A percentile compares a stretch with the other conserved stretches of the same genome.
phyloP scores from a whole-genome alignment of 2,888 invertebrate genomes.

The Clunio marinus region DNA sequence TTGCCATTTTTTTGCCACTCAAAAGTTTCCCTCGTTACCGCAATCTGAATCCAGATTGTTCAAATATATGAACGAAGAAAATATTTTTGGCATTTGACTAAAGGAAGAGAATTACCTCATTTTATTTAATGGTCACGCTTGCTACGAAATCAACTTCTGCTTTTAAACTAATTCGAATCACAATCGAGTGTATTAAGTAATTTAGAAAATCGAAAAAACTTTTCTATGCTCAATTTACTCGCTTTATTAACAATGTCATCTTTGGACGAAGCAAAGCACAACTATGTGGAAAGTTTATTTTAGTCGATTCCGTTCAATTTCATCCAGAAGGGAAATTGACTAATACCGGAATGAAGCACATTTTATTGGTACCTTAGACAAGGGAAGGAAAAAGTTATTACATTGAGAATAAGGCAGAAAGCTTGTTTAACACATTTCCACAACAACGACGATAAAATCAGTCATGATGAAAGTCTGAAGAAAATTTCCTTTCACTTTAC shows the following conservation, averaged over 20 bases:
- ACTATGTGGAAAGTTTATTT: background rate
- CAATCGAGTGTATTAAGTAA: background rate
- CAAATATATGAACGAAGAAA: background rate
- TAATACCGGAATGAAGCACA: background rate
- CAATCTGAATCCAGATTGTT: background rate
- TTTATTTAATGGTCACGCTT: background rate
- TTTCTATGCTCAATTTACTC: background rate
- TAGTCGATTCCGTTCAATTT: background rate
- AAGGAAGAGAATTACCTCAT: background rate
- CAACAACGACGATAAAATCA: too few relatives aligned
- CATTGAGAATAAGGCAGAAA: background rate
- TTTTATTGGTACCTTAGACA: background rate
- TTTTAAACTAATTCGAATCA: background rate
- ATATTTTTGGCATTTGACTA: background rate
- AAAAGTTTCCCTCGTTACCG: background rate
- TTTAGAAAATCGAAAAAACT: background rate
- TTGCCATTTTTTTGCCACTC: background rate
- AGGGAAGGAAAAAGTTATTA: background rate
- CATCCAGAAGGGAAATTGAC: background rate
- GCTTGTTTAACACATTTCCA: background rate
- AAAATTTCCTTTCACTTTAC: background rate
- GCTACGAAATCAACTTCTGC: background rate
- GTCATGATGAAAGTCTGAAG: too few relatives aligned
- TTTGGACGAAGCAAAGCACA: background rate
- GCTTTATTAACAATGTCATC: slow-evolving; percentile 4